Evolutionary conservation across 2,797 vertebrate species (phyloP), one percentile per base, ranked within the genome.

Genomic region (Enoplosus armatus): DNA sequence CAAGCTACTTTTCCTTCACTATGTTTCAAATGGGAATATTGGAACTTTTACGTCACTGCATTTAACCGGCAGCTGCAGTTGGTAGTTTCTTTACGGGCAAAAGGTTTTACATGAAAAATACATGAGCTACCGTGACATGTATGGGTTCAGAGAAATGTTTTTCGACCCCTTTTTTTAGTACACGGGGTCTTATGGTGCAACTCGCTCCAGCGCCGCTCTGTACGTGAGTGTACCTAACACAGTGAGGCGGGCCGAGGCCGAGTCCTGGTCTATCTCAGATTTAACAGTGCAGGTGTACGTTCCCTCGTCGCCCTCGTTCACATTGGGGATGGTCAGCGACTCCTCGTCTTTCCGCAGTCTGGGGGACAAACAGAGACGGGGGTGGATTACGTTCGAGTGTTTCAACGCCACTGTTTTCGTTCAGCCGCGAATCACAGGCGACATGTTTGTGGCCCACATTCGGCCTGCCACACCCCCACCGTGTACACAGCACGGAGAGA

Each of bases 201-300:
- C n/a, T n/a, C n/a, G n/a, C n/a, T n/a, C n/a, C 72, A 22, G 29
- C 41, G 15, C 14, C 53, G 24, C 2, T 70, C 6, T 76, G 51
- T 26, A 8, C 67, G 45, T 71, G 62, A 37, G 75, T 78, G 82
- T 92, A 99, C 98, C 98, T 89, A 97, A 93, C 50, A 99, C 97
- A 0, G 96, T 98, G 89, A 99, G 97, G 75, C 95, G 95, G 5
- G 97, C 97, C 56, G 97, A 98, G 47, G 97, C 96, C 0, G 93
- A 95, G 88, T 98, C 97, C 84, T 96, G 95, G 92, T 99, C 98
- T 80, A 99, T 96, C 77, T 98, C 98, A 0, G 98, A 97, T 90
- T 92, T 96, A 31, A 96, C 97, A 0, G 95, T 76, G 11, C 98
- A 99, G 0, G 95, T 97, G 88, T 99, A 99, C 0, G 91, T 95